A percentile compares a stretch with the other conserved stretches of the same genome.
phyloP scores from a whole-genome alignment of 1,140 invertebrate species.

The Zaprionus ghesquierei region DNA sequence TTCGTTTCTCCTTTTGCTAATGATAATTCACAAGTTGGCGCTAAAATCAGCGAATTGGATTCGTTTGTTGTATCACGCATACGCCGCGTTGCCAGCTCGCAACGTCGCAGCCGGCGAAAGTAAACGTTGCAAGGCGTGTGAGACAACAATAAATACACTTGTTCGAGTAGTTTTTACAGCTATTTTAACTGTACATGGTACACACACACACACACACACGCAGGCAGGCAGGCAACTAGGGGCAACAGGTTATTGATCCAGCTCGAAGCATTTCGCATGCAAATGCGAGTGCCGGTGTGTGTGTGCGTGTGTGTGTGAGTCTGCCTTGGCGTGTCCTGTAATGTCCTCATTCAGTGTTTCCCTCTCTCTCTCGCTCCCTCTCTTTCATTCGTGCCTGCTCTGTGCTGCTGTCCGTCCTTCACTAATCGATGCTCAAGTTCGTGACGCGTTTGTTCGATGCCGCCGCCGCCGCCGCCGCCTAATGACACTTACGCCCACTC shows the following conservation, averaged over 20 bases:
- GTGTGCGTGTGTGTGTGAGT: neutral
- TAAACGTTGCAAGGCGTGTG: neutral
- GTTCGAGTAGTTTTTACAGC: conserved; percentile 3
- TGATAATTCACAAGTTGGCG: conserved; percentile 42
- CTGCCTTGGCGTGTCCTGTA: neutral
- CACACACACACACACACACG: neutral
- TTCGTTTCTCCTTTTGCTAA: conserved; percentile 9
- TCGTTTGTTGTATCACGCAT: conserved; percentile 27
- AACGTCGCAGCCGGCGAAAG: neutral
- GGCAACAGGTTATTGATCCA: conserved; percentile 76
- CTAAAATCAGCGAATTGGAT: conserved; percentile 32
- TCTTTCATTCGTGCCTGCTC: neutral
- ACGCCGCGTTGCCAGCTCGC: conserved; percentile 15
- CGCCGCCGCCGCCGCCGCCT: conserved; percentile 39
- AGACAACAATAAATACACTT: conserved; percentile 7
- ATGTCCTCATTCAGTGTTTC: neutral
- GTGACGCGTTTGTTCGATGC: conserved; percentile 59
- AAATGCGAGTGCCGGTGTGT: neutral
- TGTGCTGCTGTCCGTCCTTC: conserved; percentile 30
- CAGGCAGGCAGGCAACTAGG: too few relatives aligned
- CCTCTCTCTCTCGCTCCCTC: neutral
- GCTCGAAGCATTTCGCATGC: conserved; percentile 29
- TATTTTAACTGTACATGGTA: conserved; percentile 20
- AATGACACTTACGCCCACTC: conserved; percentile 50
- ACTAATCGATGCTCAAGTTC: conserved; percentile 67